These are phyloP conservation scores for Rhynchophorus ferrugineus DNA, from an alignment of 1,140 invertebrate species.

Conservation along the genomic window DNA sequence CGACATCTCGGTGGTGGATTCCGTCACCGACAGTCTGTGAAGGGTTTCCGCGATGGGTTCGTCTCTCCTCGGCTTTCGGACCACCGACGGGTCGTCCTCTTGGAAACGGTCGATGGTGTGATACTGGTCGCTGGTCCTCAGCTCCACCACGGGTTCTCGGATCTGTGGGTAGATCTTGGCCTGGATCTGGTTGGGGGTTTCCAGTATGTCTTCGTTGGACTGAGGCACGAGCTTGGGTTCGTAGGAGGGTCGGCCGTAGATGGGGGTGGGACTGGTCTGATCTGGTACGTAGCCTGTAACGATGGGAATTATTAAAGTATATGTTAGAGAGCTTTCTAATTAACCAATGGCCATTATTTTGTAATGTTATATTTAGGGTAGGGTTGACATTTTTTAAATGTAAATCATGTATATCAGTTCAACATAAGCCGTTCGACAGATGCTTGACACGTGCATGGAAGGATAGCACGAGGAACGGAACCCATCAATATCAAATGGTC, in stretches of 20 bases:
- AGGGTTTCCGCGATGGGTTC: slow-evolving; percentile 5
- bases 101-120: slow-evolving; percentile 10
- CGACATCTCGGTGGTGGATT: slow-evolving; percentile 2
- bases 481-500: too few relatives aligned
- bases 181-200: slow-evolving; percentile 18
- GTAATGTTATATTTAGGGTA: background rate
- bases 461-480: too few relatives aligned
- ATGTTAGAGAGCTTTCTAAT: too few relatives aligned
- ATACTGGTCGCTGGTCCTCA: slow-evolving; percentile 8
- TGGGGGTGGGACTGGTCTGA: background rate
- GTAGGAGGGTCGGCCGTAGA: slow-evolving; percentile 8
- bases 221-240: background rate
- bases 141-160: background rate
- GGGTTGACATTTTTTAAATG: too few relatives aligned
- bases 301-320: too few relatives aligned
- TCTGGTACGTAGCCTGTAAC: slow-evolving; percentile 16
- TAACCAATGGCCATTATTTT: too few relatives aligned
- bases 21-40: background rate
- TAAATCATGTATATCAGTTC: too few relatives aligned
- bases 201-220: background rate
- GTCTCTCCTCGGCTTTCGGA: slow-evolving; percentile 10
- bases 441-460: too few relatives aligned
- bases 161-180: slow-evolving; percentile 10
- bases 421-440: too few relatives aligned
- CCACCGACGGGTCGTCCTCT: slow-evolving; percentile 2